Percentiles rank a stretch among this genome's conserved stretches.
These are phyloP conservation scores for Epinotia demarniana DNA, from an alignment of 2,888 invertebrate species.

Conservation along the genomic window DNA sequence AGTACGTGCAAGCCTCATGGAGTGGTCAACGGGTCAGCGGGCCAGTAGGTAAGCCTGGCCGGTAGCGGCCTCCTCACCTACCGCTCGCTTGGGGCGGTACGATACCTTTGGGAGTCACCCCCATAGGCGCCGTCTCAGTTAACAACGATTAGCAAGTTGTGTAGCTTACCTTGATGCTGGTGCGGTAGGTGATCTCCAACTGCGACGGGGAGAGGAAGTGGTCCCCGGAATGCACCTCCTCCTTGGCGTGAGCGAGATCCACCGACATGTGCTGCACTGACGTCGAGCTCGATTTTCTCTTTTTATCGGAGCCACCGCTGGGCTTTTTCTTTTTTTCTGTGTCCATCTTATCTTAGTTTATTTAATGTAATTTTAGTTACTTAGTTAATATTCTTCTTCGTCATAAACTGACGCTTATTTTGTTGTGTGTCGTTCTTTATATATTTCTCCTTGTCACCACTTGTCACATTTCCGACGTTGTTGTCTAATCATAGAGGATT, in stretches of 20 bases:
- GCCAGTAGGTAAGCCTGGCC: no score
- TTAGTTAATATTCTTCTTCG: not conserved
- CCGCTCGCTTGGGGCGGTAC: no score
- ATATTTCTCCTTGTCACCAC: no score
- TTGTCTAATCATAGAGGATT: no score
- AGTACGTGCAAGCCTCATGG: no score
- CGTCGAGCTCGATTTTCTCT: not conserved
- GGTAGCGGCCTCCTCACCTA: no score
- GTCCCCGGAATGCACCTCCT: constrained; percentile 74
- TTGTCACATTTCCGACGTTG: no score
- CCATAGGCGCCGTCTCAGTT: no score
- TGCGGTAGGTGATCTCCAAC: constrained; percentile 74
- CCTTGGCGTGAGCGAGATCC: constrained; percentile 51
- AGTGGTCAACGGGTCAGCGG: no score
- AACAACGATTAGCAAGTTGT: not conserved
- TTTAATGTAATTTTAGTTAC: not conserved
- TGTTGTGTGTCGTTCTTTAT: no score
- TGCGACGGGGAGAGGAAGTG: constrained; percentile 76
- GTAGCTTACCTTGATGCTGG: constrained; percentile 61
- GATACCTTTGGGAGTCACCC: no score
- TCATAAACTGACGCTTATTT: not conserved
- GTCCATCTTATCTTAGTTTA: not conserved
- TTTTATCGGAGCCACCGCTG: not conserved
- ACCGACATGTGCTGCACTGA: not conserved
- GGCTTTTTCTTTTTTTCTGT: not conserved